These are phyloP conservation scores for Cynaeus angustus DNA, from an alignment of 2,888 invertebrate genomes.

Conservation along the genomic window DNA sequence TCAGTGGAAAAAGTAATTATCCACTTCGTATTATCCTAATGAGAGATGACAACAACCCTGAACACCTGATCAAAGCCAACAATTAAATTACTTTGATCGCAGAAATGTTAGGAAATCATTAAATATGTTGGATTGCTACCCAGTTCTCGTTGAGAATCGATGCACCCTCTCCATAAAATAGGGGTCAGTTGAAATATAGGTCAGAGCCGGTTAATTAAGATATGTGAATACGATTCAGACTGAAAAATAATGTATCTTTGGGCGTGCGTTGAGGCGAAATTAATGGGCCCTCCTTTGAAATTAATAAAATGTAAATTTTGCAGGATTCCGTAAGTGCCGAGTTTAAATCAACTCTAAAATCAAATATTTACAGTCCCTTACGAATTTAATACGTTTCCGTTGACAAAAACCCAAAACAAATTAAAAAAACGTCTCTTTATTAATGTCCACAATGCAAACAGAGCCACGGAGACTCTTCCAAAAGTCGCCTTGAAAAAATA, in stretches of 20 bases:
- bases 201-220: constrained; percentile 39
- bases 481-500: constrained; percentile 55
- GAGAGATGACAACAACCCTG: constrained; percentile 34
- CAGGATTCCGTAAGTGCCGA: constrained; percentile 26
- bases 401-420: constrained; percentile 44
- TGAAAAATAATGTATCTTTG: constrained; percentile 25
- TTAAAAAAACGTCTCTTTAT: constrained; percentile 49
- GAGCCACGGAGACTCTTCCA: constrained; percentile 41
- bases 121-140: constrained; percentile 43
- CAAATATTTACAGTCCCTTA: constrained; percentile 45
- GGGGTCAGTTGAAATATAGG: constrained; percentile 26
- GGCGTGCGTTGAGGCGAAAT: constrained; percentile 12
- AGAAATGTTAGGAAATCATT: constrained; percentile 33
- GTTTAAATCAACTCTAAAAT: constrained; percentile 42
- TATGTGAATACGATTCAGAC: constrained; percentile 22
- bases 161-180: constrained; percentile 39
- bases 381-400: constrained; percentile 38
- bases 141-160: constrained; percentile 37
- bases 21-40: constrained; percentile 29
- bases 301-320: constrained; percentile 41
- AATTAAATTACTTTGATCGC: constrained; percentile 45
- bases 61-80: constrained; percentile 45
- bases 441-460: constrained; percentile 47
- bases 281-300: constrained; percentile 26
- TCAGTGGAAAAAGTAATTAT: constrained; percentile 43